Conservation (phyloP, 2,797 vertebrate species). For the Urophycis tenuis region DNA sequence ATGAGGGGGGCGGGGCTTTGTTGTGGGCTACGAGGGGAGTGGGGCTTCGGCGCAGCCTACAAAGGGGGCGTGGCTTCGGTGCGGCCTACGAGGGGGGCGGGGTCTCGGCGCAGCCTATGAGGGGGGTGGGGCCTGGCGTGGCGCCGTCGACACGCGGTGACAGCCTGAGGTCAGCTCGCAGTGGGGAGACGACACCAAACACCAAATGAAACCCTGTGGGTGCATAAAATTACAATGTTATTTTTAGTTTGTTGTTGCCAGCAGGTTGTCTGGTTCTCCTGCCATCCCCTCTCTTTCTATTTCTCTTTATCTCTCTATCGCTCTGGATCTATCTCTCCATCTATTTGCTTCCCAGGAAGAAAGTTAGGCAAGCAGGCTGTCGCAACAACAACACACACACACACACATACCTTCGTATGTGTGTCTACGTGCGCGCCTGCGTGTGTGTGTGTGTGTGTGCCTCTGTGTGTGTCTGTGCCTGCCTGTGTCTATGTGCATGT, state of each 20-base stretch:
- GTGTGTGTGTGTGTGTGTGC: neutral
- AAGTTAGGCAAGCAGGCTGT: neutral
- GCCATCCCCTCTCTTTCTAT: neutral
- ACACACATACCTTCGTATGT: neutral
- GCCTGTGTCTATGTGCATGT: no score
- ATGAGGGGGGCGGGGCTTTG: no score
- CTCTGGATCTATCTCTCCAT: neutral
- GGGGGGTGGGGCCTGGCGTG: no score
- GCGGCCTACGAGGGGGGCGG: no score
- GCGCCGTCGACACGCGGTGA: neutral
- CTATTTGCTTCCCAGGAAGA: neutral
- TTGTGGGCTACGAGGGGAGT: no score
- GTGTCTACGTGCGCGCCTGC: neutral
- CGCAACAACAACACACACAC: no score
- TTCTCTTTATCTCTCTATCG: neutral
- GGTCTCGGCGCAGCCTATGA: no score
- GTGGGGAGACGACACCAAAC: neutral
- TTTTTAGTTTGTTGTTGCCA: slow-evolving; percentile 2
- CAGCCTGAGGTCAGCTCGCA: neutral
- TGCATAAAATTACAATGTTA: slow-evolving; percentile 1
- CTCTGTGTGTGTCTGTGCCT: neutral
- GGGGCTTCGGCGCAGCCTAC: no score
- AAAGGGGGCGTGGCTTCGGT: no score
- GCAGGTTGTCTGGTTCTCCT: neutral
- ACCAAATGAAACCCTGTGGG: slow-evolving; percentile 5